Evolutionary conservation across 2,113 vertebrate species (phyloP).

Genomic region (Cebidichthys violaceus): DNA sequence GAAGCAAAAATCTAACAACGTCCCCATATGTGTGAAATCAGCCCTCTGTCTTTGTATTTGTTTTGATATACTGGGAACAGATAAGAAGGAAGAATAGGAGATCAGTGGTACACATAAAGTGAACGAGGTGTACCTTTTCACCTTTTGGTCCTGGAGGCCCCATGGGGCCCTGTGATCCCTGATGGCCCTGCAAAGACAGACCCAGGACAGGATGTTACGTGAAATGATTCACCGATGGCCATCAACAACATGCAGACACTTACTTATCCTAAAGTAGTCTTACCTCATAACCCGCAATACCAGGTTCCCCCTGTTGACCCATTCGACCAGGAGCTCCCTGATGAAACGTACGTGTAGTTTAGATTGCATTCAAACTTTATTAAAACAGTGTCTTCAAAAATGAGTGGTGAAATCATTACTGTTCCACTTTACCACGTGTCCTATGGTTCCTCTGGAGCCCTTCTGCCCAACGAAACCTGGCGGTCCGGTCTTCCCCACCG

Average conservation of each 20-base stretch:
- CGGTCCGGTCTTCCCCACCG: conserved; percentile 88
- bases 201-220: neutral
- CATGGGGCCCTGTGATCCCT: conserved; percentile 88
- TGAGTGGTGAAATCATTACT: conserved; percentile 30
- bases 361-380: neutral
- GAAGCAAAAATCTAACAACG: neutral
- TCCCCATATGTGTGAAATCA: neutral
- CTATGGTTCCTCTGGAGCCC: conserved; percentile 96
- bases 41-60: too few relatives aligned
- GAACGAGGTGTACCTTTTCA: conserved; percentile 89
- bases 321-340: conserved; percentile 95
- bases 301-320: conserved; percentile 94
- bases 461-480: conserved; percentile 92
- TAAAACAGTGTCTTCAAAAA: neutral
- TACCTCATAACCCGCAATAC: conserved; percentile 94
- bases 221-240: conserved; percentile 1
- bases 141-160: conserved; percentile 94
- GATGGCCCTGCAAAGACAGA: conserved; percentile 88
- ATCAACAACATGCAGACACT: neutral
- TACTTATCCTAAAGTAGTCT: conserved; percentile 35
- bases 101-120: conserved; percentile 31
- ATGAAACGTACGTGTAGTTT: neutral
- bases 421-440: conserved; percentile 89
- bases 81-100: neutral
- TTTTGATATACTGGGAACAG: neutral